Conservation (phyloP, 2,888 invertebrate genomes). For the Acanthosepion pharaonis region DNA sequence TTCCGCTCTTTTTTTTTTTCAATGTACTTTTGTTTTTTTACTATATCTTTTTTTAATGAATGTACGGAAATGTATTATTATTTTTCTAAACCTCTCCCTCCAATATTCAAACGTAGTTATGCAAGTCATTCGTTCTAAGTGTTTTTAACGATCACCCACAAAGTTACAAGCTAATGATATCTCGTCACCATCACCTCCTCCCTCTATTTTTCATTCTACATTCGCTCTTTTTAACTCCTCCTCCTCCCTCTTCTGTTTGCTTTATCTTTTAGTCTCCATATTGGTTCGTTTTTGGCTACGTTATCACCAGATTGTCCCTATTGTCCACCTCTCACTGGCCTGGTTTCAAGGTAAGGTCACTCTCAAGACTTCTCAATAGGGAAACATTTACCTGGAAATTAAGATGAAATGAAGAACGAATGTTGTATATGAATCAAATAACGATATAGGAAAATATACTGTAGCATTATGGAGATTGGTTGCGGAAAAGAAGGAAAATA, state of each 20-base stretch:
- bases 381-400: neutral
- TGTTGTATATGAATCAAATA: neutral
- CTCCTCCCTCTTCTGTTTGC: neutral
- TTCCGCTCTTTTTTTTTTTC: no score
- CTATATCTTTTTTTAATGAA: no score
- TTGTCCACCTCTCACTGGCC: constrained; percentile 33
- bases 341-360: neutral
- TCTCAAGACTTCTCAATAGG: neutral
- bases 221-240: neutral
- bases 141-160: neutral
- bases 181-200: neutral
- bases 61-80: no score
- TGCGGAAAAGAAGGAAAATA: neutral
- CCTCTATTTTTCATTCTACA: neutral
- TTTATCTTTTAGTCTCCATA: neutral
- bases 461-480: neutral
- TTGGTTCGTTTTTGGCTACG: constrained; percentile 1
- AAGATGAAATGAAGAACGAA: neutral
- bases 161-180: neutral
- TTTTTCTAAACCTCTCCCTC: no score
- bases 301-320: neutral
- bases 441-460: neutral
- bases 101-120: no score
- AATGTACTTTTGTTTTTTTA: no score
- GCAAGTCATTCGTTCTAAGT: no score